Conservation (phyloP, 2,888 invertebrate genomes). For the Macaria liturata region DNA sequence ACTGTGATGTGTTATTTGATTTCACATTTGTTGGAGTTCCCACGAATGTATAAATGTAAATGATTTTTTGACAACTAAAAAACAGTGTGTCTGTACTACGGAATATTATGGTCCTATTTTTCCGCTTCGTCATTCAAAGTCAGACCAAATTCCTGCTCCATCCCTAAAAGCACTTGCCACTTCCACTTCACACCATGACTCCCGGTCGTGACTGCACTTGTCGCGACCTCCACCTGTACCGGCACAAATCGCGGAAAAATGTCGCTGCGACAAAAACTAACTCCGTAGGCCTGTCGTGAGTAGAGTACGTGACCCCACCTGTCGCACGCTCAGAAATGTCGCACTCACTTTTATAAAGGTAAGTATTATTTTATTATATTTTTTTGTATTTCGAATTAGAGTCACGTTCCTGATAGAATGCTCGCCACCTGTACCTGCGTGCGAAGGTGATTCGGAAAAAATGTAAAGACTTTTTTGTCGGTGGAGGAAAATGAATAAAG, state of each 20-base stretch:
- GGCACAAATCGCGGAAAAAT: constrained; percentile 62
- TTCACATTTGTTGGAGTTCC: not conserved
- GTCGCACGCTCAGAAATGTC: constrained; percentile 47
- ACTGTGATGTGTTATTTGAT: too few species aligned
- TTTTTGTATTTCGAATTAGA: constrained; percentile 22
- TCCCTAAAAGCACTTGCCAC: constrained; percentile 17
- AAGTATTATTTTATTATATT: constrained; percentile 15
- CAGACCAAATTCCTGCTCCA: not conserved
- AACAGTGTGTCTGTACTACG: not conserved
- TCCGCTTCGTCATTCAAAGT: not conserved
- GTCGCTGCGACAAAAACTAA: constrained; percentile 48
- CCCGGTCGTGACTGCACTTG: constrained; percentile 57
- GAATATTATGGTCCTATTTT: too few species aligned
- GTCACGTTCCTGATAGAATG: constrained; percentile 25
- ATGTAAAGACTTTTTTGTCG: constrained; percentile 13
- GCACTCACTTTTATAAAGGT: constrained; percentile 28
- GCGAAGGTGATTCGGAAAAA: constrained; percentile 19
- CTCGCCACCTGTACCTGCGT: constrained; percentile 19
- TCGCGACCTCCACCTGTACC: constrained; percentile 69
- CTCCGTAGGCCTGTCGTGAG: constrained; percentile 37
- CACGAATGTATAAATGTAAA: not conserved
- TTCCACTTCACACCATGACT: constrained; percentile 22
- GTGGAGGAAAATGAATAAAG: constrained; percentile 1
- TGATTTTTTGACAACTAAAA: not conserved
- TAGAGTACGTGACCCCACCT: constrained; percentile 58